Evolutionary conservation across 1,140 invertebrate species (phyloP).

Genomic region (Brachionus rubens): DNA sequence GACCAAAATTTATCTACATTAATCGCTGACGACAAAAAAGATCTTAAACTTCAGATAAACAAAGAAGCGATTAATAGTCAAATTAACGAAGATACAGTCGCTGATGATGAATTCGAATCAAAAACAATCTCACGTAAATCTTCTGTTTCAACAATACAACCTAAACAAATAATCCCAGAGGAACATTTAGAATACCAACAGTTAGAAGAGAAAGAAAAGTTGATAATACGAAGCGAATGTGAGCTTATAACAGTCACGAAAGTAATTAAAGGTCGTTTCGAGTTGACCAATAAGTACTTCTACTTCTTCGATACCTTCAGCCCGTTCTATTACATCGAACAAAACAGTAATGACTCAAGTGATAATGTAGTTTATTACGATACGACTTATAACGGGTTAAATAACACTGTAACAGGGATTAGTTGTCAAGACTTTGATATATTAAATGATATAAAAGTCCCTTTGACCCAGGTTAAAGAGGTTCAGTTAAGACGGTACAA

Average conservation of each 20-base stretch:
- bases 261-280: constrained; percentile 67
- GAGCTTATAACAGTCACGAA: constrained; percentile 68
- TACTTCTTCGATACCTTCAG: constrained; percentile 66
- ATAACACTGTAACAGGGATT: constrained; percentile 2
- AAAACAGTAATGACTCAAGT: background rate
- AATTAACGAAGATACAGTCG: constrained; percentile 49
- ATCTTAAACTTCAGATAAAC: constrained; percentile 54
- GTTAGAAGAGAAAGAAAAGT: constrained; percentile 60
- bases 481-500: constrained; percentile 69
- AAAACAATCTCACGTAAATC: background rate
- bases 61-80: constrained; percentile 49
- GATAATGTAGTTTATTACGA: constrained; percentile 44
- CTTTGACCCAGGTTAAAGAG: constrained; percentile 65
- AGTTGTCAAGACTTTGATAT: constrained; percentile 49
- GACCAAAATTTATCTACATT: background rate
- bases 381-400: background rate
- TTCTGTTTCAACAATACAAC: background rate
- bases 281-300: constrained; percentile 67
- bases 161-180: background rate
- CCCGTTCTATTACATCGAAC: constrained; percentile 52
- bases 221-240: constrained; percentile 63
- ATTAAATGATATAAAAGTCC: constrained; percentile 61
- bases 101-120: constrained; percentile 48
- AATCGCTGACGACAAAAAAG: constrained; percentile 41
- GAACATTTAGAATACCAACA: constrained; percentile 38